Evolutionary conservation across 92 coral and sea anemone species (phyloP).

Genomic region (Metridium senile): DNA sequence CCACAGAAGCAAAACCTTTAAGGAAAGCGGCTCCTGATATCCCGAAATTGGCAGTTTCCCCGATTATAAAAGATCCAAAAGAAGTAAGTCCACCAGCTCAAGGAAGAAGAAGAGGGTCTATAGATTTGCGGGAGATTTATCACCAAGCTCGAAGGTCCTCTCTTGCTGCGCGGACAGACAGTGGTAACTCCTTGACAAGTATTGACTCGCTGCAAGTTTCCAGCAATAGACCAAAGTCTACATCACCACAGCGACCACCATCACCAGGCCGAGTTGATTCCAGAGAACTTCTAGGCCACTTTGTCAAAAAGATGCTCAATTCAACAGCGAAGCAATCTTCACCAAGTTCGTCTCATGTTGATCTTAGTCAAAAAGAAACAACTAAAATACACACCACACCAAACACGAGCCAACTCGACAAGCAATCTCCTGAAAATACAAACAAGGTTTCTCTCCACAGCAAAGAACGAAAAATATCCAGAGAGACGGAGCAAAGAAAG

Average conservation of each 20-base stretch:
- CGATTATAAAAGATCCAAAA: not conserved
- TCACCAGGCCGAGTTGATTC: conserved; percentile 72
- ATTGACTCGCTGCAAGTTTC: not conserved
- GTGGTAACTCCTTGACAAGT: not conserved
- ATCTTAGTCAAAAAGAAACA: not conserved
- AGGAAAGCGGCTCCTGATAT: not conserved
- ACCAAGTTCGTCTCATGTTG: conserved; percentile 49
- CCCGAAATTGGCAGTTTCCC: not conserved
- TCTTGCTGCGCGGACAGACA: conserved; percentile 8
- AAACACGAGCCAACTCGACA: not conserved
- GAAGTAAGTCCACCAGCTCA: not conserved
- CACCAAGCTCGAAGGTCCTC: conserved; percentile 22
- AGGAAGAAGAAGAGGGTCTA: conserved; percentile 20
- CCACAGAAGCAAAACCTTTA: not conserved
- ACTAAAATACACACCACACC: not conserved
- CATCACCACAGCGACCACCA: conserved; percentile 50
- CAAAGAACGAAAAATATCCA: conserved; percentile 1
- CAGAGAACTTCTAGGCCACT: conserved; percentile 78
- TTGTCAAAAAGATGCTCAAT: conserved; percentile 81
- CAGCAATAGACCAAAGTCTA: conserved; percentile 19
- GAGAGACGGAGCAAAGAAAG: not conserved
- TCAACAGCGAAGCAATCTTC: conserved; percentile 70
- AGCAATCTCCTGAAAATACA: not conserved
- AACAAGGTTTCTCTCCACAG: conserved; percentile 5
- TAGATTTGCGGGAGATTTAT: conserved; percentile 26